Percentiles rank a stretch among this genome's conserved stretches.
Evolutionary conservation across 2,888 invertebrate genomes (phyloP).

Genomic region (Thymelicus sylvestris): DNA sequence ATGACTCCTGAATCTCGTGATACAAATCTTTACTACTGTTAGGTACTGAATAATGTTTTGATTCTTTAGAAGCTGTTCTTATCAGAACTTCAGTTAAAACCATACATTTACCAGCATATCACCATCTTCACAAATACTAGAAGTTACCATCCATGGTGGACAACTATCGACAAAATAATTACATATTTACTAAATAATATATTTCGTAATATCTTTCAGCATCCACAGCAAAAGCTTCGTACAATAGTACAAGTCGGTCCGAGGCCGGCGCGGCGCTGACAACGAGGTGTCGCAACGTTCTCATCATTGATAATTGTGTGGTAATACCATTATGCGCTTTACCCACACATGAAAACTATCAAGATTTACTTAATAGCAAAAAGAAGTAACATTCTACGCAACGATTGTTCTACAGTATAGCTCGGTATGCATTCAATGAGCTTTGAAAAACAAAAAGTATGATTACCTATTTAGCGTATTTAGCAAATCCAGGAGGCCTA

Average conservation of each 20-base stretch:
- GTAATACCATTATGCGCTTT: conserved; percentile 74
- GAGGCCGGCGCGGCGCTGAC: conserved; percentile 42
- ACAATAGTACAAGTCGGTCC: conserved; percentile 36
- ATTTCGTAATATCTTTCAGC: conserved; percentile 28
- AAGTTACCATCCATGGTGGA: too few relatives aligned
- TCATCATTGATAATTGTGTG: conserved; percentile 75
- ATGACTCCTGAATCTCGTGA: too few relatives aligned
- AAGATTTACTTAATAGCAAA: conserved; percentile 53
- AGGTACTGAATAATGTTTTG: too few relatives aligned
- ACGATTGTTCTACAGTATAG: conserved; percentile 8
- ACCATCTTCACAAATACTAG: too few relatives aligned
- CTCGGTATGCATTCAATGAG: neutral
- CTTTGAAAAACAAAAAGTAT: too few relatives aligned
- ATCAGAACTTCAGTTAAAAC: too few relatives aligned
- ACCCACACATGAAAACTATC: conserved; percentile 65
- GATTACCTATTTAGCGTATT: too few relatives aligned
- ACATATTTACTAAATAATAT: neutral
- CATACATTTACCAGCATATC: too few relatives aligned
- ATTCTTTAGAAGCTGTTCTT: too few relatives aligned
- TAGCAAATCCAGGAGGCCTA: too few relatives aligned
- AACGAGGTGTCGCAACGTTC: conserved; percentile 59
- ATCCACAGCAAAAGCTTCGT: conserved; percentile 29
- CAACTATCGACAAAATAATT: neutral
- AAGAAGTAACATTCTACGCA: conserved; percentile 16
- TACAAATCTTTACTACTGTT: too few relatives aligned